These are phyloP conservation scores for Lucilia cuprina DNA, from an alignment of 1,140 invertebrate genomes.

Conservation along the genomic window DNA sequence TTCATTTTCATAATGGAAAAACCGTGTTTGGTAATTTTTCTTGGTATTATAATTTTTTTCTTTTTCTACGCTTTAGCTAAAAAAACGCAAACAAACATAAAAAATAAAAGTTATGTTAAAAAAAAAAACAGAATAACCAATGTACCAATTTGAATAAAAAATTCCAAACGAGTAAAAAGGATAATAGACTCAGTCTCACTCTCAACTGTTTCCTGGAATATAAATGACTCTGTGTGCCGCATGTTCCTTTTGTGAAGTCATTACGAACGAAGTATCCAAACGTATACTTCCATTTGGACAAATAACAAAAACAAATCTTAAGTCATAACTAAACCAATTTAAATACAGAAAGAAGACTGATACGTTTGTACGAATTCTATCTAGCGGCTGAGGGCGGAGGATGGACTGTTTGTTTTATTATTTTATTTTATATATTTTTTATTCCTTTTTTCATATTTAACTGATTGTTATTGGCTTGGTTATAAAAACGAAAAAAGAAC, in stretches of 20 bases:
- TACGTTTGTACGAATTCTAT: not conserved
- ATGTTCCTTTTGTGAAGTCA: not conserved
- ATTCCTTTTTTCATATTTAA: not conserved
- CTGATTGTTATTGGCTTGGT: not conserved
- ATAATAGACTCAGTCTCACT: conserved; percentile 8
- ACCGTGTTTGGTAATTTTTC: conserved; percentile 37
- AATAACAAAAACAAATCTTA: conserved; percentile 9
- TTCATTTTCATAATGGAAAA: conserved; percentile 38
- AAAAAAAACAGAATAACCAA: not conserved
- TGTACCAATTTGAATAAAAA: conserved; percentile 2
- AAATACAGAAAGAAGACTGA: not conserved
- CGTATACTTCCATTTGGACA: not conserved
- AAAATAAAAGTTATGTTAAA: conserved; percentile 11
- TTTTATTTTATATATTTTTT: not conserved
- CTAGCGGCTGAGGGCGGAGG: too few relatives aligned
- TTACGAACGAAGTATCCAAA: not conserved
- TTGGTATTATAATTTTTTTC: conserved; percentile 17
- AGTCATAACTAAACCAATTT: conserved; percentile 11
- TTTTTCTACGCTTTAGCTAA: not conserved
- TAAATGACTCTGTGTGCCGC: not conserved
- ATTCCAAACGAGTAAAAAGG: conserved; percentile 1
- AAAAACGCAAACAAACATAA: conserved; percentile 4
- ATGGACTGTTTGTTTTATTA: not conserved
- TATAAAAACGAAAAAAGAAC: not conserved
- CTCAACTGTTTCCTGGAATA: not conserved